Percentiles rank a stretch among this genome's conserved stretches.
Evolutionary conservation across 2,888 invertebrate genomes (phyloP).

Genomic region (Drosophila nigricruria): DNA sequence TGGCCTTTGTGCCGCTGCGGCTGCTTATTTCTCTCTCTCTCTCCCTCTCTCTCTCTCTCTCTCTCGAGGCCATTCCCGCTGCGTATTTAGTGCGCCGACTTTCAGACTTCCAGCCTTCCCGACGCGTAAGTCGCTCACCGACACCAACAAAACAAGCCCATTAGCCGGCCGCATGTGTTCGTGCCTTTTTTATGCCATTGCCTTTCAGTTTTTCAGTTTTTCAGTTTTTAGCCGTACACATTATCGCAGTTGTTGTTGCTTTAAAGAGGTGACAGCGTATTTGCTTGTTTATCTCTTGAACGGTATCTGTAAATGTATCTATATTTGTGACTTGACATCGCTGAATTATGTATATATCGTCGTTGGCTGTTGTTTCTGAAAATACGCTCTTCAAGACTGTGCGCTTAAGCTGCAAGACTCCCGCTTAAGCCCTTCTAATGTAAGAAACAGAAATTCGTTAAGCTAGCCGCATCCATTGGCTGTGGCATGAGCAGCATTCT

Average conservation of each 20-base stretch:
- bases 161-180: slow-evolving; percentile 30
- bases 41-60: slow-evolving; percentile 14
- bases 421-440: slow-evolving; percentile 62
- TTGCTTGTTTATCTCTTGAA: neutral
- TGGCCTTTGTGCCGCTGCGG: slow-evolving; percentile 58
- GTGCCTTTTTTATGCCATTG: slow-evolving; percentile 20
- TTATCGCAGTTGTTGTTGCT: slow-evolving; percentile 12
- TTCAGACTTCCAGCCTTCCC: slow-evolving; percentile 46
- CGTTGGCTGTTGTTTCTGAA: slow-evolving; percentile 38
- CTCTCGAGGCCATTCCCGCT: slow-evolving; percentile 77
- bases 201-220: no score
- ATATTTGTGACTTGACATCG: slow-evolving; percentile 44
- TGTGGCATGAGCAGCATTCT: slow-evolving; percentile 7
- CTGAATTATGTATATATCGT: slow-evolving; percentile 52
- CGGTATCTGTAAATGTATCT: slow-evolving; percentile 23
- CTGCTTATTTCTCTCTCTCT: slow-evolving; percentile 18
- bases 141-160: slow-evolving; percentile 26
- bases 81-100: slow-evolving; percentile 76
- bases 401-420: slow-evolving; percentile 14
- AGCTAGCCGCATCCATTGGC: slow-evolving; percentile 27
- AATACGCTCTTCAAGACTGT: no score
- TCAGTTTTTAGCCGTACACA: slow-evolving; percentile 11
- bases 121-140: slow-evolving; percentile 58
- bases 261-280: neutral
- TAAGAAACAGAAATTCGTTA: slow-evolving; percentile 49